Percentiles rank a stretch among this genome's conserved stretches.
These are phyloP conservation scores for Catharus bicknelli DNA, from an alignment of 2,113 vertebrate genomes.

Conservation along the genomic window DNA sequence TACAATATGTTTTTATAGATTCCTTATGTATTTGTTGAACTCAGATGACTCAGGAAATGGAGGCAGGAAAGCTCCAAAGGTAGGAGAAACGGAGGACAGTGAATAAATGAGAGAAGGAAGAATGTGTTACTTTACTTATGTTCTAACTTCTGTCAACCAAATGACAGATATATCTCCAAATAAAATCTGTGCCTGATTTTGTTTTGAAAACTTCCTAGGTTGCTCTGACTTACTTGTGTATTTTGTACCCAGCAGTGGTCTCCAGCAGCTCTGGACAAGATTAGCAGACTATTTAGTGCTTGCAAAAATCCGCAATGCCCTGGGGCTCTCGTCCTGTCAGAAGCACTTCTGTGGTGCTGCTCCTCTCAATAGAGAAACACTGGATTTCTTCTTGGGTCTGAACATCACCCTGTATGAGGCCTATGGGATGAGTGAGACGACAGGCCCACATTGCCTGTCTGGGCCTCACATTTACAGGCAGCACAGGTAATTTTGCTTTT, in stretches of 20 bases:
- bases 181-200: neutral
- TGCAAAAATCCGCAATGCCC: constrained; percentile 78
- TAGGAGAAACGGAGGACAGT: neutral
- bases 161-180: neutral
- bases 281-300: constrained; percentile 84
- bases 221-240: neutral
- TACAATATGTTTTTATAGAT: neutral
- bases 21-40: neutral
- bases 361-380: constrained; percentile 80
- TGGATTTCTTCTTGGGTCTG: constrained; percentile 85
- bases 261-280: constrained; percentile 76
- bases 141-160: neutral
- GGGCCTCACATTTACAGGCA: constrained; percentile 76
- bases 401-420: constrained; percentile 85
- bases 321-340: constrained; percentile 83
- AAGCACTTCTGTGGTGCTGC: constrained; percentile 87
- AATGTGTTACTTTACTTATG: neutral
- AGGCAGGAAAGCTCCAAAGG: neutral
- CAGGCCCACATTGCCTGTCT: constrained; percentile 88
- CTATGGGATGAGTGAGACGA: constrained; percentile 89
- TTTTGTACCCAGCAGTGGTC: constrained; percentile 64
- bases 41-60: neutral
- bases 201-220: neutral
- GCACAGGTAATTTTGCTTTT: constrained; percentile 70
- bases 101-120: neutral